Percentiles rank a stretch among this genome's conserved stretches.
phyloP scores from a whole-genome alignment of 2,888 invertebrate species.

The Autographa pulchrina region DNA sequence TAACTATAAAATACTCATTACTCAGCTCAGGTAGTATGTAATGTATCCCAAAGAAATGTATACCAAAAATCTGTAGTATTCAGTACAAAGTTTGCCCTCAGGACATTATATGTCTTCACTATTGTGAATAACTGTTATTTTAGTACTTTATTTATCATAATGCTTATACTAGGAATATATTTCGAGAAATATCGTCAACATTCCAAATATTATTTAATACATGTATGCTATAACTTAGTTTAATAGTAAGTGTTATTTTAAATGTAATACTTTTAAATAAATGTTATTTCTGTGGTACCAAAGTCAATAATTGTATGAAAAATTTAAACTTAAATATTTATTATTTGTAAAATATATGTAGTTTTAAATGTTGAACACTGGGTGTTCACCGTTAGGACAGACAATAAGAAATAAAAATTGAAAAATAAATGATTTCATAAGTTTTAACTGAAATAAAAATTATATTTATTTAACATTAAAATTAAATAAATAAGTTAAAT shows the following conservation, averaged over 20 bases:
- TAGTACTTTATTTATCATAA: constrained; percentile 47
- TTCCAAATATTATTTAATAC: constrained; percentile 50
- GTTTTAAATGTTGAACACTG: constrained; percentile 64
- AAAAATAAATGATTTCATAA: constrained; percentile 61
- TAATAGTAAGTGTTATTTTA: constrained; percentile 35
- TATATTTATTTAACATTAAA: constrained; percentile 50
- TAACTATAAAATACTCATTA: constrained; percentile 42
- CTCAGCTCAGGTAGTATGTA: constrained; percentile 40
- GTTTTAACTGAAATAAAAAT: constrained; percentile 47
- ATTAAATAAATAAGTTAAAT: constrained; percentile 43
- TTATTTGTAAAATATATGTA: constrained; percentile 61
- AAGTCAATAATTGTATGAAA: constrained; percentile 56
- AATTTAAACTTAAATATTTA: constrained; percentile 43
- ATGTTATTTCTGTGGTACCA: constrained; percentile 52
- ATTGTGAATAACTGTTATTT: constrained; percentile 41
- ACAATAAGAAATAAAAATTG: constrained; percentile 71
- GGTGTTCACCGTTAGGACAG: constrained; percentile 72
- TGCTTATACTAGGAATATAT: constrained; percentile 43
- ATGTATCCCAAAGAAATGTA: constrained; percentile 54
- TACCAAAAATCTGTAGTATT: constrained; percentile 26
- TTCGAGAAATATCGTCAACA: constrained; percentile 42
- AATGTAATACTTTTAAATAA: constrained; percentile 17
- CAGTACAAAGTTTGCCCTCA: constrained; percentile 50
- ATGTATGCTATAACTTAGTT: constrained; percentile 34
- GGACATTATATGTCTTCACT: constrained; percentile 25